phyloP scores from a whole-genome alignment of 2,797 vertebrate species.

The Acropternis orthonyx region DNA sequence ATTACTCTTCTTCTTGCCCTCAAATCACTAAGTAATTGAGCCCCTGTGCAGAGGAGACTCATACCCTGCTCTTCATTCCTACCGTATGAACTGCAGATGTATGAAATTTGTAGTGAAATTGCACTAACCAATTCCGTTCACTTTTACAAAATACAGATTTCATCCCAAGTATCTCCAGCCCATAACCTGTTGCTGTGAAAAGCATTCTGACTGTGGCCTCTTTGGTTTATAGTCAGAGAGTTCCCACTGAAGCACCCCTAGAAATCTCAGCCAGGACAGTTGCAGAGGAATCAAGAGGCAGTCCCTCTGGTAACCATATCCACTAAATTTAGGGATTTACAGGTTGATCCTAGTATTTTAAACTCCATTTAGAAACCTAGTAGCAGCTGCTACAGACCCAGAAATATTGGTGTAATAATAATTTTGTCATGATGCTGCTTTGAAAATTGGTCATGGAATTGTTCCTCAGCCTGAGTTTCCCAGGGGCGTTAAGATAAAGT shows the following conservation, averaged over 20 bases:
- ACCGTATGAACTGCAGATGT: background rate
- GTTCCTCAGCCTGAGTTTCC: conserved; percentile 12
- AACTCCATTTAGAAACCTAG: conserved; percentile 28
- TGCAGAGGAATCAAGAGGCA: background rate
- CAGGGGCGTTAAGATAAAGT: conserved; percentile 1
- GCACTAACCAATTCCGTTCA: background rate
- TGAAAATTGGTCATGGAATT: conserved; percentile 11
- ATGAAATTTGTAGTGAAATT: background rate
- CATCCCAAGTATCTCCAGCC: background rate
- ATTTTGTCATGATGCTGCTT: conserved; percentile 1
- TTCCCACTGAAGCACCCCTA: background rate
- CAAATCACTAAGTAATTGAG: background rate
- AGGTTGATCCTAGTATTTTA: conserved; percentile 34
- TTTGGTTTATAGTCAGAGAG: background rate
- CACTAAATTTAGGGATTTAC: conserved; percentile 36
- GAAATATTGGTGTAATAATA: conserved; percentile 22
- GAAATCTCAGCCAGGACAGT: background rate
- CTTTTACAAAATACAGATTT: background rate
- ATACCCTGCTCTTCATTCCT: background rate
- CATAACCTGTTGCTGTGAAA: background rate
- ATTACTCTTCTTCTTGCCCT: background rate
- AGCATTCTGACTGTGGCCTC: background rate
- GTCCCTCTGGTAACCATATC: background rate
- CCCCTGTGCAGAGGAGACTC: background rate
- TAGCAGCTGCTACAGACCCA: background rate